Base-by-base conservation (phyloP, 2,888 invertebrate genomes). In the Esperia sulphurella region DNA sequence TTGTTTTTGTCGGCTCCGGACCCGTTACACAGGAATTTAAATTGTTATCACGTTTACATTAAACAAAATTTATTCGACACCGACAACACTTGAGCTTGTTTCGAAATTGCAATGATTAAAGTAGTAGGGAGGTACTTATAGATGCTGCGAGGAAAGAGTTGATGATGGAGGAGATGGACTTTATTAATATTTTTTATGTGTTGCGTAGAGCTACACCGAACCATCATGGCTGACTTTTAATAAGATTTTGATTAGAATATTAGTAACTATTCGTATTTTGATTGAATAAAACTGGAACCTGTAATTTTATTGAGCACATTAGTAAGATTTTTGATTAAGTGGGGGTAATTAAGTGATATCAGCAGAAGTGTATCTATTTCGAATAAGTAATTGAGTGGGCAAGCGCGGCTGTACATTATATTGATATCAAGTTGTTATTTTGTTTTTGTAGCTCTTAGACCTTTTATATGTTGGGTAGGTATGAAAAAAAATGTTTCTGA, bases 11-110 rank as follows among this genome's bases (percentile, higher is more conserved):
- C 87, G 86, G 86, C 83, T 76, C 73, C 72, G 74, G 83, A 78
- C 86, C 88, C 86, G 87, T 87, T 85, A 85, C 83, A 83, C 82
- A 88, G 84, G 88, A 88, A 89, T 88, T 88, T 87, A 88, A 88
- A 89, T 88, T 89, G 89, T 88, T 88, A 89, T 88, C 88, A 89
- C 88, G 87, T 88, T 88, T 87, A 88, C 88, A 88, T 89, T 88
- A 87, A 86, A 88, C 87, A 77, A 83, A 88, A 89, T 87, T 87
- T 87, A 88, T 88, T 88, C 89, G 86, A 87, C 86, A 85, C 83
- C 86, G 84, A 86, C 83, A 86, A 83, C 83, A 80, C 81, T 80
- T 79, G 86, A 81, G 87, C 87, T 86, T 85, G 88, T 87, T 88
- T 87, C 84, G 82, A 89, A 89, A 89, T 88, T 89, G 88, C 88